A percentile compares a stretch with the other conserved stretches of the same genome.
These are phyloP conservation scores for Spodoptera exigua DNA, from an alignment of 2,888 invertebrate species.

Conservation along the genomic window DNA sequence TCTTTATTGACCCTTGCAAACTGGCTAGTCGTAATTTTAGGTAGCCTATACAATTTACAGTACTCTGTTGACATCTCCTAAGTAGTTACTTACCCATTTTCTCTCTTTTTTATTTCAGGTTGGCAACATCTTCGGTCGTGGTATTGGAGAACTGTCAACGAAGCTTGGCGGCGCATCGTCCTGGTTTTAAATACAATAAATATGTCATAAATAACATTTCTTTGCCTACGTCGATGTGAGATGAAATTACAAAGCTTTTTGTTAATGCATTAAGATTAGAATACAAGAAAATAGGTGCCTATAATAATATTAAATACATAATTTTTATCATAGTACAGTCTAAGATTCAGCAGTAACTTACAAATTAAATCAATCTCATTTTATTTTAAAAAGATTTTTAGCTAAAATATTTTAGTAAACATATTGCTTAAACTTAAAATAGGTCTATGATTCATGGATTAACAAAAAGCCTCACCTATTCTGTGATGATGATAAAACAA, in stretches of 20 bases:
- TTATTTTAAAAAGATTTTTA: too few species aligned
- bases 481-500: slow-evolving; percentile 80
- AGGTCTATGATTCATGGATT: slow-evolving; percentile 58
- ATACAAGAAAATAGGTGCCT: neutral
- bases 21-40: too few species aligned
- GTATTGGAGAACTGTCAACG: slow-evolving; percentile 96
- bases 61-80: too few species aligned
- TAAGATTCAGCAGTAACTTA: too few species aligned
- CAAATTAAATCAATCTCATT: too few species aligned
- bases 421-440: neutral
- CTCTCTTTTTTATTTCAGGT: slow-evolving; percentile 86
- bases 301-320: neutral
- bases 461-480: slow-evolving; percentile 70
- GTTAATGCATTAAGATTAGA: slow-evolving; percentile 62
- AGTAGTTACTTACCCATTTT: neutral
- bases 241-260: slow-evolving; percentile 71
- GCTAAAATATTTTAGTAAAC: neutral
- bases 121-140: slow-evolving; percentile 96
- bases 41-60: too few species aligned
- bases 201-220: slow-evolving; percentile 65
- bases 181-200: slow-evolving; percentile 91
- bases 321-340: slow-evolving; percentile 6
- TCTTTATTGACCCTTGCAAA: too few species aligned
- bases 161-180: slow-evolving; percentile 95
- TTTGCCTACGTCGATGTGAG: slow-evolving; percentile 74